Evolutionary conservation across 2,797 vertebrate species (phyloP).

Genomic region (Epinephelus awoara): DNA sequence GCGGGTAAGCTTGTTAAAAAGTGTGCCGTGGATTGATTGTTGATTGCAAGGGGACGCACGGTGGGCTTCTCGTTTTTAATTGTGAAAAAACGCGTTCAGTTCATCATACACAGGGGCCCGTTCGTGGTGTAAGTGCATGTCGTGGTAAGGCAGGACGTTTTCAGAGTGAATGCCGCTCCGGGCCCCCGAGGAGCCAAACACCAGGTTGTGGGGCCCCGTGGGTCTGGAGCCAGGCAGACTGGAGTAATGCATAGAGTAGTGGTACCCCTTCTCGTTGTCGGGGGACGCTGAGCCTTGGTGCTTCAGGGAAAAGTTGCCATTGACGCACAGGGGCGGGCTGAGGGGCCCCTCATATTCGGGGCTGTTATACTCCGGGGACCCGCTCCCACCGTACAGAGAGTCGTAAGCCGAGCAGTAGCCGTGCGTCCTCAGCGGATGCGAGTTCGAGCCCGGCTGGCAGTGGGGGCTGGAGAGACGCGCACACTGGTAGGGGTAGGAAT

Average conservation of each 20-base stretch:
- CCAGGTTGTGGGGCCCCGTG: slow-evolving; percentile 87
- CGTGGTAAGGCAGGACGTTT: slow-evolving; percentile 94
- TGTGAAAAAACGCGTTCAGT: slow-evolving; percentile 97
- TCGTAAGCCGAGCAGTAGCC: slow-evolving; percentile 91
- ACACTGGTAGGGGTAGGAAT: slow-evolving; percentile 92
- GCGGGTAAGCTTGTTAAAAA: slow-evolving; percentile 45
- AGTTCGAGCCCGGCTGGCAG: slow-evolving; percentile 89
- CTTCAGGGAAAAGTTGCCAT: slow-evolving; percentile 95
- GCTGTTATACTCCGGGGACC: slow-evolving; percentile 95
- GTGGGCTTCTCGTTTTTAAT: slow-evolving; percentile 77
- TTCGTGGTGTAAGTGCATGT: slow-evolving; percentile 95
- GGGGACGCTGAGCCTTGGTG: slow-evolving; percentile 90
- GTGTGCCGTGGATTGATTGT: slow-evolving; percentile 55
- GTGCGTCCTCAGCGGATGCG: slow-evolving; percentile 92
- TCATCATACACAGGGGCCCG: slow-evolving; percentile 93
- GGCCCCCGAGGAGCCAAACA: slow-evolving; percentile 90
- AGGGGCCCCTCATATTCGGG: slow-evolving; percentile 93
- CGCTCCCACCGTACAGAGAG: slow-evolving; percentile 90
- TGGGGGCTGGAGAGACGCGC: slow-evolving; percentile 92
- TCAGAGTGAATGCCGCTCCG: slow-evolving; percentile 93
- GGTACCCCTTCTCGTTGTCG: slow-evolving; percentile 93
- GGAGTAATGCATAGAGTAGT: slow-evolving; percentile 98
- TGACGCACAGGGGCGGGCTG: slow-evolving; percentile 93
- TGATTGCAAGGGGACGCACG: slow-evolving; percentile 68
- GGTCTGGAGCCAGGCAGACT: slow-evolving; percentile 90